phyloP scores from a whole-genome alignment of 2,113 vertebrate genomes.

The Callopanchax toddi region DNA sequence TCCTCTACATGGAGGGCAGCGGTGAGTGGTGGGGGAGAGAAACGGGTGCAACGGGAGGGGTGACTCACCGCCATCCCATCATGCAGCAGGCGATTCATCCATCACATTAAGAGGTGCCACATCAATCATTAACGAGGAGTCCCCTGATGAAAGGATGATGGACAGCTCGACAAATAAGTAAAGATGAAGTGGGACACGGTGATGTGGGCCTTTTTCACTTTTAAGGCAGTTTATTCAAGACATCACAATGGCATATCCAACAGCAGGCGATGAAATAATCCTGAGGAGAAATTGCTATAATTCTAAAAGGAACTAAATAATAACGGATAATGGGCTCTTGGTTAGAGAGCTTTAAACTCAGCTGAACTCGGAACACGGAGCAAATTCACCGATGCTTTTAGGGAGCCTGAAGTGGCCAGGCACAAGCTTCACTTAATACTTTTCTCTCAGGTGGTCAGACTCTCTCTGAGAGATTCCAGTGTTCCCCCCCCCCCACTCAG shows the following conservation, averaged over 20 bases:
- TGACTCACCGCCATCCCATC: constrained; percentile 61
- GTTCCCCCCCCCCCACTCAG: neutral
- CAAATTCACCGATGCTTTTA: constrained; percentile 36
- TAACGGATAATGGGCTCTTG: constrained; percentile 39
- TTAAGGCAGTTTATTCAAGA: constrained; percentile 49
- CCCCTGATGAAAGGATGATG: constrained; percentile 69
- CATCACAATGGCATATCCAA: constrained; percentile 38
- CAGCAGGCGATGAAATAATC: constrained; percentile 33
- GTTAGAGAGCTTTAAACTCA: constrained; percentile 37
- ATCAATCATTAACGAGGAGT: constrained; percentile 79
- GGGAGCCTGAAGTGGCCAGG: constrained; percentile 7
- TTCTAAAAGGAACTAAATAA: constrained; percentile 46
- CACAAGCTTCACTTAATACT: constrained; percentile 40
- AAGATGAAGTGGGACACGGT: constrained; percentile 70
- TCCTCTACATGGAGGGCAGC: constrained; percentile 30
- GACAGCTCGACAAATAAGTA: constrained; percentile 77
- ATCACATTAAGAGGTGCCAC: constrained; percentile 76
- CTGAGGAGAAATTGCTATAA: constrained; percentile 32
- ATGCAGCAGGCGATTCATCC: constrained; percentile 66
- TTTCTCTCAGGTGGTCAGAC: constrained; percentile 52
- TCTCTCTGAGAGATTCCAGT: constrained; percentile 28
- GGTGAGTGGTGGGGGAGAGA: constrained; percentile 23
- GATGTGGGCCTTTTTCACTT: constrained; percentile 55
- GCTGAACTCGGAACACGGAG: constrained; percentile 35
- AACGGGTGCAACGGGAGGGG: constrained; percentile 6